These are phyloP conservation scores for Bhutanitis thaidina DNA, from an alignment of 2,888 invertebrate species.

Conservation along the genomic window DNA sequence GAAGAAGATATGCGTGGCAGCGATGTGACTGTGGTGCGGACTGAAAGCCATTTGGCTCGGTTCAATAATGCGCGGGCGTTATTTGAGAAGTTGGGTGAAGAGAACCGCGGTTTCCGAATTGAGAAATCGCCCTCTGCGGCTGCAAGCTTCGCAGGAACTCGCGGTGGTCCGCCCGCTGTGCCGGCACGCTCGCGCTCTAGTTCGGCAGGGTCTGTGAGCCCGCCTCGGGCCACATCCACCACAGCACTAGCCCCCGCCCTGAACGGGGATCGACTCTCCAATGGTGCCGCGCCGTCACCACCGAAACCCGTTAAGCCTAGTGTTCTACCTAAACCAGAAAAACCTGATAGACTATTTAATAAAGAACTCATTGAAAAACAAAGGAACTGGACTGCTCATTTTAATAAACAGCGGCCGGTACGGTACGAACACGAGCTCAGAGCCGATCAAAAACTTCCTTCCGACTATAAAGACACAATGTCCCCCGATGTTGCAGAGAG, in stretches of 20 bases:
- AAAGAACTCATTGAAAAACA: conserved; percentile 94
- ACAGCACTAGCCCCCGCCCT: conserved; percentile 61
- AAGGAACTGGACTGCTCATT: conserved; percentile 95
- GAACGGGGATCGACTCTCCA: conserved; percentile 65
- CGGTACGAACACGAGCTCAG: conserved; percentile 57
- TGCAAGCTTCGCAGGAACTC: conserved; percentile 77
- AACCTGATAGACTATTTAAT: conserved; percentile 90
- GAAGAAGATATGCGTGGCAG: conserved; percentile 73
- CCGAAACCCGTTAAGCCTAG: conserved; percentile 77
- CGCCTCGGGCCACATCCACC: conserved; percentile 76
- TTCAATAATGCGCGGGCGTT: conserved; percentile 95
- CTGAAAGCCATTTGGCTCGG: conserved; percentile 93
- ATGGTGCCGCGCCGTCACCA: conserved; percentile 67
- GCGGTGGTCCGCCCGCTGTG: conserved; percentile 72
- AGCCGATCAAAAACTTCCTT: conserved; percentile 54
- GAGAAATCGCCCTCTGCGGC: conserved; percentile 80
- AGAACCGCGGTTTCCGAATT: conserved; percentile 81
- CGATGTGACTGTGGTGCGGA: conserved; percentile 88
- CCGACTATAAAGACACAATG: conserved; percentile 58
- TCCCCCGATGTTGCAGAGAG: conserved; percentile 60
- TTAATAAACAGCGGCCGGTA: conserved; percentile 86
- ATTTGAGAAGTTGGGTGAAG: conserved; percentile 92
- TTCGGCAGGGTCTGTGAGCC: conserved; percentile 83
- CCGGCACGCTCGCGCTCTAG: conserved; percentile 82
- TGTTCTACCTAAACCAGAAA: conserved; percentile 86